Conservation (phyloP, 2,888 invertebrate genomes). For the Hypselothyrea guttata region DNA sequence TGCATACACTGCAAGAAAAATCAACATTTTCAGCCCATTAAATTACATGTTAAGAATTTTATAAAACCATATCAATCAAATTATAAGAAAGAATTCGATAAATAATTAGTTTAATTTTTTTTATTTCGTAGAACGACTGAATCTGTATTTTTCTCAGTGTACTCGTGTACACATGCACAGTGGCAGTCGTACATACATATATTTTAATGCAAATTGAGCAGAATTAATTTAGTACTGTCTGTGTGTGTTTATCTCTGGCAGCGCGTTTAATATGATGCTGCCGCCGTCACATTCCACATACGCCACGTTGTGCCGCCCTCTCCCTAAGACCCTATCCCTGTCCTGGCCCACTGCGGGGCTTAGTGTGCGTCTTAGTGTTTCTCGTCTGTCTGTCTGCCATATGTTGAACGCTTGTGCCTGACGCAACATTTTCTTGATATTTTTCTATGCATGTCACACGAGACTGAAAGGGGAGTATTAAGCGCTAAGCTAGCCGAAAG, state of each 20-base stretch:
- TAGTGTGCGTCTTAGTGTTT: conserved; percentile 40
- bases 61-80: too few relatives aligned
- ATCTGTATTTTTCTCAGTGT: conserved; percentile 7
- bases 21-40: too few relatives aligned
- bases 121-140: too few relatives aligned
- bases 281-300: conserved; percentile 15
- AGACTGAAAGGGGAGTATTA: conserved; percentile 16
- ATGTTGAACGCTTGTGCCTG: conserved; percentile 71
- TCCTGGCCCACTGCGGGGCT: conserved; percentile 21
- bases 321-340: too few relatives aligned
- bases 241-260: conserved; percentile 71
- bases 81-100: too few relatives aligned
- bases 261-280: conserved; percentile 67
- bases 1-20: too few relatives aligned
- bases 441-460: conserved; percentile 34
- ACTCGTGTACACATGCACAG: neutral
- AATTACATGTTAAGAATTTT: too few relatives aligned
- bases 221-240: conserved; percentile 77
- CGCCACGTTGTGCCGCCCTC: conserved; percentile 9
- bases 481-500: neutral
- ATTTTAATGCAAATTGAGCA: conserved; percentile 78
- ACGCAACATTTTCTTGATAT: conserved; percentile 53
- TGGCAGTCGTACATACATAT: conserved; percentile 41
- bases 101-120: too few relatives aligned
- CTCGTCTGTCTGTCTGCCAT: conserved; percentile 43